Percentiles rank a stretch among this genome's conserved stretches.
These are phyloP conservation scores for Pseudomyrmex sp. DNA, from an alignment of 1,140 invertebrate species.

Conservation along the genomic window DNA sequence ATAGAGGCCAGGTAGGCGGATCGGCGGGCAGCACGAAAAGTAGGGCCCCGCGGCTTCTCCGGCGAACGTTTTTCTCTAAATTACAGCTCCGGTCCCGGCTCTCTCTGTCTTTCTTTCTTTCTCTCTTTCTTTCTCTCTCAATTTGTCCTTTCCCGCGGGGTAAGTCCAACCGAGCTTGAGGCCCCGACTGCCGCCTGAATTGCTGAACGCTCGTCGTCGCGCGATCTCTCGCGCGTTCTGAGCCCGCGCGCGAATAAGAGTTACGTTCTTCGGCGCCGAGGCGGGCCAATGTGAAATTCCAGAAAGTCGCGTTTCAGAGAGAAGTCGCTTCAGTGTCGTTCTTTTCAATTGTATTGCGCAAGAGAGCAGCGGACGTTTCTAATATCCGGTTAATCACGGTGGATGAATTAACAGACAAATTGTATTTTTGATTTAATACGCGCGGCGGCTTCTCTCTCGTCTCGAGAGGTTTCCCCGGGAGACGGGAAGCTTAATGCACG, in stretches of 20 bases:
- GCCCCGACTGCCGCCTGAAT: constrained; percentile 65
- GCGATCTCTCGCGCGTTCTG: constrained; percentile 47
- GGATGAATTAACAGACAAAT: constrained; percentile 56
- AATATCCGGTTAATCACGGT: constrained; percentile 43
- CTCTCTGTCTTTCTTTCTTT: background rate
- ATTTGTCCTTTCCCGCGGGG: constrained; percentile 62
- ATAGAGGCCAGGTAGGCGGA: constrained; percentile 75
- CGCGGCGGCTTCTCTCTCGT: background rate
- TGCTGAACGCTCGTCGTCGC: constrained; percentile 42
- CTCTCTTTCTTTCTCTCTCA: background rate
- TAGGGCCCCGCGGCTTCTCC: constrained; percentile 70
- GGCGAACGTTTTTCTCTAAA: constrained; percentile 75
- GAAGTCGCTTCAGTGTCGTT: background rate
- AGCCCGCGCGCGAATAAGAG: constrained; percentile 39
- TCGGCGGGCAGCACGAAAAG: constrained; percentile 72
- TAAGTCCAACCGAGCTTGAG: constrained; percentile 14
- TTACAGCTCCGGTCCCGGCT: constrained; percentile 65
- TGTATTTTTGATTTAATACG: constrained; percentile 58
- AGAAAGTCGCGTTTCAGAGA: background rate
- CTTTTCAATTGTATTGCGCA: no score
- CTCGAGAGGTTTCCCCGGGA: constrained; percentile 37
- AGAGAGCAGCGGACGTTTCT: no score
- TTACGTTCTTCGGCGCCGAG: constrained; percentile 30
- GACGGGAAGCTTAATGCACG: constrained; percentile 55
- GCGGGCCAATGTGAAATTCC: constrained; percentile 30